These are phyloP conservation scores for Pelusios castaneus DNA, from an alignment of 2,113 vertebrate species.

Conservation along the genomic window DNA sequence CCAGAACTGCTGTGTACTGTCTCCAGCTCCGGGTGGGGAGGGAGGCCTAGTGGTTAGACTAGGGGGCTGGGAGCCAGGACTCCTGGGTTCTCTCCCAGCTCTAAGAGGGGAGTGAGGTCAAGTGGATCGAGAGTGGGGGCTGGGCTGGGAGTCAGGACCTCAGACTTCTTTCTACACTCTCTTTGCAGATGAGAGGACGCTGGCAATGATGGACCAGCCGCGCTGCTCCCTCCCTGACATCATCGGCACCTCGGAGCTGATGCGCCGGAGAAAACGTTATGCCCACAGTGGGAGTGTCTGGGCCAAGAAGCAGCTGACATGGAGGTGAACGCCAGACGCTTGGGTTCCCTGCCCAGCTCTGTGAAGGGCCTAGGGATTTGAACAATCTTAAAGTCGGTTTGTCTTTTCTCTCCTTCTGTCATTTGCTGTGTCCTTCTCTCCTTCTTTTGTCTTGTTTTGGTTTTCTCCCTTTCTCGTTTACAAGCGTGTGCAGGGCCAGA, in stretches of 20 bases:
- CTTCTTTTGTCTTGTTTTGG: background rate
- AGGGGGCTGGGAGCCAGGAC: too few relatives aligned
- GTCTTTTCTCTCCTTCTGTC: background rate
- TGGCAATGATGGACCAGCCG: conserved; percentile 83
- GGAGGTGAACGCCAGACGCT: conserved; percentile 75
- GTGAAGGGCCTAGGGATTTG: background rate
- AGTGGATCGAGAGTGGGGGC: too few relatives aligned
- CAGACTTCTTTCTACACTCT: background rate
- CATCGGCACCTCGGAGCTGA: conserved; percentile 77
- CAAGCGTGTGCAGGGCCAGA: background rate
- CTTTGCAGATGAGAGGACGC: conserved; percentile 75
- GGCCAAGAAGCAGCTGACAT: conserved; percentile 82
- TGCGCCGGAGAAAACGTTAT: conserved; percentile 78
- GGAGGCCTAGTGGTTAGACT: too few relatives aligned
- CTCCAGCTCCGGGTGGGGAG: too few relatives aligned
- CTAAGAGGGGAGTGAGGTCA: too few relatives aligned
- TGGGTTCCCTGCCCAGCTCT: background rate
- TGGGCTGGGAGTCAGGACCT: background rate
- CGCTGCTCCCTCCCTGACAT: conserved; percentile 91
- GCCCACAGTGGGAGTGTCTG: conserved; percentile 81
- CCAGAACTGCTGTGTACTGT: too few relatives aligned
- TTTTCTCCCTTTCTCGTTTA: background rate
- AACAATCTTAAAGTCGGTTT: background rate
- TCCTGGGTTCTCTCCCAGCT: too few relatives aligned
- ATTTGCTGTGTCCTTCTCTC: background rate